phyloP scores from a whole-genome alignment of 1,140 invertebrate species.

The Araneus ventricosus region DNA sequence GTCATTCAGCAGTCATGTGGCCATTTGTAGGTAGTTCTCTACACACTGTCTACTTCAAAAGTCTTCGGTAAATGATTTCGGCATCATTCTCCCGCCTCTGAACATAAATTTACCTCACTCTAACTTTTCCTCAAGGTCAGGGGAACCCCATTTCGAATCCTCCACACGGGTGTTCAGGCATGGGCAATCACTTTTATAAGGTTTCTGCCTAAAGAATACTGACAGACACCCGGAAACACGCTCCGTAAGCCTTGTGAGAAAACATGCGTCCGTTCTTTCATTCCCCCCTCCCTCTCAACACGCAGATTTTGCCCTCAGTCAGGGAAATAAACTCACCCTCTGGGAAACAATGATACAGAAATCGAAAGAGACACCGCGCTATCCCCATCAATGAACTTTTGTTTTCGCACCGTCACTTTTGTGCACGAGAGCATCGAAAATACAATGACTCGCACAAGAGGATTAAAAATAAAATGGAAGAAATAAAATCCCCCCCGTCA shows the following conservation, averaged over 20 bases:
- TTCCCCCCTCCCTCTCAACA: background rate
- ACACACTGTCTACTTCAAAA: background rate
- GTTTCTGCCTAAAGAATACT: background rate
- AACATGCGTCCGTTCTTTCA: background rate
- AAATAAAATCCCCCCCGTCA: no score
- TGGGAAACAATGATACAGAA: constrained; percentile 13
- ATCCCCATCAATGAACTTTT: background rate
- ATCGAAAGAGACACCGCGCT: background rate
- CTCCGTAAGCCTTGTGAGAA: constrained; percentile 45
- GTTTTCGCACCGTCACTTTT: background rate
- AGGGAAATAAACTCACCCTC: background rate
- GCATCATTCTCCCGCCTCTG: no score
- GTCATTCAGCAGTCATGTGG: background rate
- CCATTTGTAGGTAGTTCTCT: no score
- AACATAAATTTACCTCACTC: background rate
- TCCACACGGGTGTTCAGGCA: background rate
- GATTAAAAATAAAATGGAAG: no score
- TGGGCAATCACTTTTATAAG: background rate
- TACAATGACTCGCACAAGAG: no score
- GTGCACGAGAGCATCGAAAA: no score
- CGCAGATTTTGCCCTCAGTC: no score
- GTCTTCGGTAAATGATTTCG: background rate
- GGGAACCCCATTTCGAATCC: no score
- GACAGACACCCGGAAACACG: constrained; percentile 44
- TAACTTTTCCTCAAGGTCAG: background rate